Conservation (phyloP, 2,888 invertebrate species). For the Agrypnus murinus region DNA sequence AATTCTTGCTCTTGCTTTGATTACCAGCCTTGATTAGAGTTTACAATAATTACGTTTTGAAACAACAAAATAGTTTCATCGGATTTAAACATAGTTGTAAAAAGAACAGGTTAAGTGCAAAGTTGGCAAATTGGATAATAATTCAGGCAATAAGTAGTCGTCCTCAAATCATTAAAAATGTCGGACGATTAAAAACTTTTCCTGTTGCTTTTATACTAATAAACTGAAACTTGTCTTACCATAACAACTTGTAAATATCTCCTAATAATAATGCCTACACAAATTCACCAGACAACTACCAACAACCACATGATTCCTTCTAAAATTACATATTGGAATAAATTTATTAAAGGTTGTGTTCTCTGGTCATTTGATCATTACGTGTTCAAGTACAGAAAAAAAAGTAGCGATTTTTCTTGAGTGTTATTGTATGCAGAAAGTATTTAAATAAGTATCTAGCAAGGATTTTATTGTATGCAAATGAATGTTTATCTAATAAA, state of each 20-base stretch:
- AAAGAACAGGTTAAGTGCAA: conserved; percentile 4
- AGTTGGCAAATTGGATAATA: conserved; percentile 26
- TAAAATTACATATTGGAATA: conserved; percentile 3
- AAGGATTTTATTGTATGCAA: too few species aligned
- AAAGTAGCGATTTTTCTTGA: too few species aligned
- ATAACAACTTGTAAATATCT: conserved; percentile 20
- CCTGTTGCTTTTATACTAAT: conserved; percentile 15
- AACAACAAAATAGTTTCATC: conserved; percentile 14
- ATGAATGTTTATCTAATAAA: too few species aligned
- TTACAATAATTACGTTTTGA: conserved; percentile 4
- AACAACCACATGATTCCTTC: conserved; percentile 17
- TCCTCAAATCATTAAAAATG: conserved; percentile 25
- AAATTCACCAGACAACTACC: conserved; percentile 19
- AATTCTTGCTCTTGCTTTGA: conserved; percentile 17
- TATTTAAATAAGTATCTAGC: too few species aligned
- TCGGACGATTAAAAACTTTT: conserved; percentile 21
- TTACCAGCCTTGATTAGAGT: conserved; percentile 19
- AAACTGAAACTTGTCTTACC: conserved; percentile 13
- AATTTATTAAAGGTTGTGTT: not conserved
- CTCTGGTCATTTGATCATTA: too few species aligned
- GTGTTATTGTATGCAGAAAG: too few species aligned
- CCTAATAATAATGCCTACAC: conserved; percentile 31
- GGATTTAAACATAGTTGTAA: not conserved
- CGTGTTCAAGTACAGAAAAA: too few species aligned
- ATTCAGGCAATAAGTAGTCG: conserved; percentile 20